phyloP scores from a whole-genome alignment of 2,113 vertebrate genomes.

The Eretmochelys imbricata region DNA sequence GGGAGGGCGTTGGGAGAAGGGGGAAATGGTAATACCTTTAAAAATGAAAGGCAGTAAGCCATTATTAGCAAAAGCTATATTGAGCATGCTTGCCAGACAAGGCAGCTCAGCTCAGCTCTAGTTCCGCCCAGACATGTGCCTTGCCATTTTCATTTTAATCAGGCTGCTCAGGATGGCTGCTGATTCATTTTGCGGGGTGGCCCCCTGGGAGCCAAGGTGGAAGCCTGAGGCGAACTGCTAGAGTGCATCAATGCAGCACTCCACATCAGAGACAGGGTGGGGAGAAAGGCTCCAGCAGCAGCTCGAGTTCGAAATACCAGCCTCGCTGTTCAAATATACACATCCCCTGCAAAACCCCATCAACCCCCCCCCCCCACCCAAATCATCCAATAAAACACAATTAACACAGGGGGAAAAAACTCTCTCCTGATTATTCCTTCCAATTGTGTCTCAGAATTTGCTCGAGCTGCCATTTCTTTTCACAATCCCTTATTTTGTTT shows the following conservation, averaged over 20 bases:
- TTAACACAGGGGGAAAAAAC: neutral
- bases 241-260: conserved; percentile 77
- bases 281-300: conserved; percentile 38
- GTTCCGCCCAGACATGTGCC: conserved; percentile 88
- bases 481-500: neutral
- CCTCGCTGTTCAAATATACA: conserved; percentile 24
- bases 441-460: neutral
- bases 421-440: conserved; percentile 23
- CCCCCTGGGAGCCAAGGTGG: conserved; percentile 84
- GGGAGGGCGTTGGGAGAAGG: conserved; percentile 44
- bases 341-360: neutral
- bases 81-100: conserved; percentile 91
- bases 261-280: conserved; percentile 70
- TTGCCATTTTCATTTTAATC: conserved; percentile 90
- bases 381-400: conserved; percentile 29
- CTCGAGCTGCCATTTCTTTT: conserved; percentile 35
- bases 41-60: conserved; percentile 79
- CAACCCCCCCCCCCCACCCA: no score
- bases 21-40: conserved; percentile 74
- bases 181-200: conserved; percentile 89
- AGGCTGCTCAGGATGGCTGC: conserved; percentile 87
- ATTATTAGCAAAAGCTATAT: conserved; percentile 93
- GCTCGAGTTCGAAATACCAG: conserved; percentile 52
- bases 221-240: conserved; percentile 79
- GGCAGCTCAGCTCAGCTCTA: conserved; percentile 82